Evolutionary conservation across 1,140 invertebrate species (phyloP).

Genomic region (Leptinotarsa lineolata): DNA sequence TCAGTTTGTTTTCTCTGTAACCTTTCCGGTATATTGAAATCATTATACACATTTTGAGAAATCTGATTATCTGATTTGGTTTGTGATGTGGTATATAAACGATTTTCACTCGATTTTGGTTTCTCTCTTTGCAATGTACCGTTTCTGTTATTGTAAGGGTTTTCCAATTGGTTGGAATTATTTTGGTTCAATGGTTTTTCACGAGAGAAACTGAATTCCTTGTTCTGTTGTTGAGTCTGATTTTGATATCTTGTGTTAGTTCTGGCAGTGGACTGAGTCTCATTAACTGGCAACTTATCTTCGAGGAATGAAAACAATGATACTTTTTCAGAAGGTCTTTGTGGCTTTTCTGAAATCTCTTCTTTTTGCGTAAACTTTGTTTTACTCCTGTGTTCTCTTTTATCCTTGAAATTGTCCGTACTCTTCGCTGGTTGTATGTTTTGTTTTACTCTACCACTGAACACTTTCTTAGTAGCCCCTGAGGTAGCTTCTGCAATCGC

Average conservation of each 20-base stretch:
- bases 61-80: neutral
- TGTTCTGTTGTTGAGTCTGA: no score
- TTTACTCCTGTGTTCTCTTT: conserved; percentile 55
- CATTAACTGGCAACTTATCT: conserved; percentile 72
- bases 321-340: conserved; percentile 81
- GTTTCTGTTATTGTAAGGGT: neutral
- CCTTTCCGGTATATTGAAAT: no score
- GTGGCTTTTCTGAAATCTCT: conserved; percentile 64
- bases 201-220: no score
- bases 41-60: no score
- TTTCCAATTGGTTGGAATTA: no score
- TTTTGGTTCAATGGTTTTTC: no score
- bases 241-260: neutral
- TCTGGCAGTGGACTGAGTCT: neutral
- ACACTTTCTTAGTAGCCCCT: conserved; percentile 77
- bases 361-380: conserved; percentile 45
- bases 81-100: neutral
- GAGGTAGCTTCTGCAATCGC: conserved; percentile 85
- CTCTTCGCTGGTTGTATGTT: conserved; percentile 69
- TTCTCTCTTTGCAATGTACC: neutral
- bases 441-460: conserved; percentile 72
- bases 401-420: conserved; percentile 56
- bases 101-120: neutral
- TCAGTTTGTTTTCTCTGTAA: no score
- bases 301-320: conserved; percentile 88